Conservation (phyloP, 2,113 vertebrate species). For the Pholis gunnellus region DNA sequence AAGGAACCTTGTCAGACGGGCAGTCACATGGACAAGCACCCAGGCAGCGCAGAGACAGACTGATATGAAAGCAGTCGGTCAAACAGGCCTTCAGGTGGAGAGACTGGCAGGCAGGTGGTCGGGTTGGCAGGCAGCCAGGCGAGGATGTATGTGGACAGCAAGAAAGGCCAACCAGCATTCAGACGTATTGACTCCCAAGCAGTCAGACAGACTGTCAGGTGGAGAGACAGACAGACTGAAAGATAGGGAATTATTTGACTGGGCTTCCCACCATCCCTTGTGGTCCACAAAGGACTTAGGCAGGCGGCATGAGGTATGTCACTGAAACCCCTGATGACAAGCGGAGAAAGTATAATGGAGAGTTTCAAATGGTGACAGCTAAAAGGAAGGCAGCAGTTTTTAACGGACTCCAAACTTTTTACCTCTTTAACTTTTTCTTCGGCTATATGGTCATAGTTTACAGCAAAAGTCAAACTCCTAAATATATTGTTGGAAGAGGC, state of each 20-base stretch:
- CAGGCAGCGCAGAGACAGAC: conserved; percentile 34
- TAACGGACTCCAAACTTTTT: conserved; percentile 10
- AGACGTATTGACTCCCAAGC: conserved; percentile 56
- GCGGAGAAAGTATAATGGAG: conserved; percentile 24
- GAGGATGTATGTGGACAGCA: conserved; percentile 62
- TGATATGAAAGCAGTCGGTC: conserved; percentile 47
- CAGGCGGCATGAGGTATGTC: conserved; percentile 52
- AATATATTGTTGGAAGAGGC: not conserved
- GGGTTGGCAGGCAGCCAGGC: conserved; percentile 47
- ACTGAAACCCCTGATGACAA: conserved; percentile 38
- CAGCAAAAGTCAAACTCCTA: not conserved
- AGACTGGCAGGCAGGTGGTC: conserved; percentile 55
- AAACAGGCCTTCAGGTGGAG: conserved; percentile 50
- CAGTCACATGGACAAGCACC: conserved; percentile 27
- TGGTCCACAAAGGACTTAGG: conserved; percentile 44
- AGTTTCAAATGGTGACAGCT: conserved; percentile 45
- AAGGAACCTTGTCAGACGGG: conserved; percentile 36
- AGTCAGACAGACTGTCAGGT: conserved; percentile 57
- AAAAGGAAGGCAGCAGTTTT: conserved; percentile 8
- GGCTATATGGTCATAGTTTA: not conserved
- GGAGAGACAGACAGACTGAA: conserved; percentile 40
- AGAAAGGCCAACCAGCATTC: conserved; percentile 50
- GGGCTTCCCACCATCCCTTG: conserved; percentile 29
- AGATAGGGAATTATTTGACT: conserved; percentile 59
- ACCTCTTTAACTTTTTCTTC: not conserved